Evolutionary conservation across 2,797 vertebrate species (phyloP).

Genomic region (Oreonectes daqikongensis): DNA sequence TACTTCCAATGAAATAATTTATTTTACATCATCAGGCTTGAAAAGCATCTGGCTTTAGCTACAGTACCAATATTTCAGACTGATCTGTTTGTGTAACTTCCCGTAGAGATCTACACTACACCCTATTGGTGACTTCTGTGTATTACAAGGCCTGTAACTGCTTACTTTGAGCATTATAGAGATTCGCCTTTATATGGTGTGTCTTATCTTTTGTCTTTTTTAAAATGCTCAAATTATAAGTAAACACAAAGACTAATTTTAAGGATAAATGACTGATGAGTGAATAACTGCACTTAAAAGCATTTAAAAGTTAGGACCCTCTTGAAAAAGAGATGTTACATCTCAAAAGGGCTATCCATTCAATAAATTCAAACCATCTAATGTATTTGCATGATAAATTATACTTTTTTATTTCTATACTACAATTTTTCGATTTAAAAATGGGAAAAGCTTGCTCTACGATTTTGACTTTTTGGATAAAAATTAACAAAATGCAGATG

Average conservation of each 20-base stretch:
- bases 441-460: too few relatives aligned
- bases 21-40: neutral
- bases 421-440: too few relatives aligned
- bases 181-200: neutral
- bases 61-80: neutral
- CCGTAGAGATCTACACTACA: slow-evolving; percentile 50
- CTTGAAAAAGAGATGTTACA: too few relatives aligned
- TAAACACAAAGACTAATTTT: neutral
- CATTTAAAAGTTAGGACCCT: too few relatives aligned
- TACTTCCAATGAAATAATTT: neutral
- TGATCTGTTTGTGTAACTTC: neutral
- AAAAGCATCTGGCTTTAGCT: neutral
- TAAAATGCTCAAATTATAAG: neutral
- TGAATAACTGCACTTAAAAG: neutral
- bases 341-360: too few relatives aligned
- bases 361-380: too few relatives aligned
- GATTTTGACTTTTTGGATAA: too few relatives aligned
- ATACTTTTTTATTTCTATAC: too few relatives aligned
- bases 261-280: neutral
- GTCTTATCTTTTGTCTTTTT: neutral
- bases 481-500: too few relatives aligned
- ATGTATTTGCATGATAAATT: too few relatives aligned
- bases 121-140: slow-evolving; percentile 50
- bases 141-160: slow-evolving; percentile 1
- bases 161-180: neutral